Conservation (phyloP, 1,140 invertebrate species). For the Brachionus koreanus region DNA sequence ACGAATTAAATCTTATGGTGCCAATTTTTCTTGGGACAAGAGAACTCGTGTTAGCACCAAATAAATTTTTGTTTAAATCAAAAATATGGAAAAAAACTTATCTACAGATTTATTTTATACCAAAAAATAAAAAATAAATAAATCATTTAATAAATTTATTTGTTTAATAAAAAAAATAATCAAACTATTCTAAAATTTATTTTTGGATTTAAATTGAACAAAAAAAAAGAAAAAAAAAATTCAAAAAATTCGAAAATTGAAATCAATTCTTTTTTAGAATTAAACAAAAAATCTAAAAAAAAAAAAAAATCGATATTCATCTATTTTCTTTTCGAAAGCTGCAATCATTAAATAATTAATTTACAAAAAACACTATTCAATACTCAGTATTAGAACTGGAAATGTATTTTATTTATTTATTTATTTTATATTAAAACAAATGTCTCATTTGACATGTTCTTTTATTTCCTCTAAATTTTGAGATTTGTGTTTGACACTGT, state of each 20-base stretch:
- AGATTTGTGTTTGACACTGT: background rate
- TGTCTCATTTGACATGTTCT: conserved; percentile 23
- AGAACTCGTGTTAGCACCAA: conserved; percentile 88
- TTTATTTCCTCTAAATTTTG: conserved; percentile 14
- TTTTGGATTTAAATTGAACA: background rate
- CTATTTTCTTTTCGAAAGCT: background rate
- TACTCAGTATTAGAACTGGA: background rate
- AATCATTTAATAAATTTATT: background rate
- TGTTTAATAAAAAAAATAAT: background rate
- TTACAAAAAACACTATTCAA: background rate
- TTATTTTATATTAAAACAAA: background rate
- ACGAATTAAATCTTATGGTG: conserved; percentile 78
- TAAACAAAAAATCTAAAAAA: background rate
- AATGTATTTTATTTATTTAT: background rate
- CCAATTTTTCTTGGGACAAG: conserved; percentile 94
- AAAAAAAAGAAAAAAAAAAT: background rate
- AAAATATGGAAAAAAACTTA: background rate
- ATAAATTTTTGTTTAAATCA: conserved; percentile 61
- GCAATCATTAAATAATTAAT: background rate
- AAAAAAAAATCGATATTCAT: background rate
- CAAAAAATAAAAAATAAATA: background rate
- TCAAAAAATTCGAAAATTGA: background rate
- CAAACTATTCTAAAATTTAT: background rate
- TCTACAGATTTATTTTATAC: background rate
- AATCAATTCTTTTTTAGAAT: background rate